Percentiles rank a stretch among this genome's conserved stretches.
phyloP scores from a whole-genome alignment of 2,888 invertebrate species.

The Lacanobia wlatinum region DNA sequence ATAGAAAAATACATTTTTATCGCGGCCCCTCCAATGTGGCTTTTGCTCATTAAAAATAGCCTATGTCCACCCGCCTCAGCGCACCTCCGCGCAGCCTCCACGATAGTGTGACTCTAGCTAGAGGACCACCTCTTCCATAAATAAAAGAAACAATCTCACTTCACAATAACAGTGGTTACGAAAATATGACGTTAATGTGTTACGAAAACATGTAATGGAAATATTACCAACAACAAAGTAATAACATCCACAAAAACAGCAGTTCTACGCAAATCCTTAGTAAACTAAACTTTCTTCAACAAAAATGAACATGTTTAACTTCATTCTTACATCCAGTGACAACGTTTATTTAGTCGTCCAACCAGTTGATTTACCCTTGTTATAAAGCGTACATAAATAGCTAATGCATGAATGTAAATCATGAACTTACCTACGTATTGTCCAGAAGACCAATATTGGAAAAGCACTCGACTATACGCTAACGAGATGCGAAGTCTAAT shows the following conservation, averaged over 20 bases:
- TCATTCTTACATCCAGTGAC: constrained; percentile 39
- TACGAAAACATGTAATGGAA: too few species aligned
- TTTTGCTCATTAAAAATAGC: too few species aligned
- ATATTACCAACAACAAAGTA: background rate
- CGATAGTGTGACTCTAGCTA: too few species aligned
- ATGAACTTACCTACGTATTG: constrained; percentile 68
- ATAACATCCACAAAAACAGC: background rate
- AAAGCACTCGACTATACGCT: constrained; percentile 86
- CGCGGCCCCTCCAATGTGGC: too few species aligned
- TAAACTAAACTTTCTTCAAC: constrained; percentile 10
- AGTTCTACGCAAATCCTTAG: background rate
- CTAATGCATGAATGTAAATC: constrained; percentile 67
- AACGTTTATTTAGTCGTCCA: constrained; percentile 49
- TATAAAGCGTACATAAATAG: constrained; percentile 66
- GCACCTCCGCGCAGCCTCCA: too few species aligned
- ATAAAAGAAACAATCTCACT: background rate
- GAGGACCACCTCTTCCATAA: background rate
- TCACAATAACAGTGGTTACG: background rate
- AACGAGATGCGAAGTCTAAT: constrained; percentile 88
- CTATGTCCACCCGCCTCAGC: too few species aligned
- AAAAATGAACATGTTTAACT: constrained; percentile 25
- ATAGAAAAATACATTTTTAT: background rate
- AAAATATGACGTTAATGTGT: background rate
- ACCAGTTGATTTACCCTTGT: constrained; percentile 61
- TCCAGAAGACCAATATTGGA: constrained; percentile 87